Base-by-base conservation (phyloP, 2,888 invertebrate genomes). In the Muschampia plurimacula region DNA sequence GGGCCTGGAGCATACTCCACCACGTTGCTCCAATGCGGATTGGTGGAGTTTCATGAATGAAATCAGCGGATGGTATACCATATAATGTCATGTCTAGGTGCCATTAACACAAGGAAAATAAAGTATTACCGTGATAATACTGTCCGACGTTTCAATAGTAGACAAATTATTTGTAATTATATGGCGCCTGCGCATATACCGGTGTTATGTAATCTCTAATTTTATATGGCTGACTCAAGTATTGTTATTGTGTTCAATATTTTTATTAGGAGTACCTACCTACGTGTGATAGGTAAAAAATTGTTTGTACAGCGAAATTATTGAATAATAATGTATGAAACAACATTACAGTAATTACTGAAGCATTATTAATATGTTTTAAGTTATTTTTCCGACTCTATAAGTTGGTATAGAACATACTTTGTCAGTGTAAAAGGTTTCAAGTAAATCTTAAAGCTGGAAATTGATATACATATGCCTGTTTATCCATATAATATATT, bases 141-240 rank as follows among this genome's bases (percentile, higher is more conserved):
- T 1, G 32, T n/a, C 55, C 2, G 55, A 67, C 57, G 41, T 39
- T 28, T 41, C 13, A 59, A 44, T 67, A 22, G 44, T 59, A 67
- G 57, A 44, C 32, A 63, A 41, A 69, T 69, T 63, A 63, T 63
- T 49, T 13, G 13, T 52, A 52, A 69, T 63, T 52, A 69, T 55
- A 9, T 69, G 69, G 69, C 69, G 69, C 69, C 69, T 62, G 63
- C 52, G 55, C 59, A 59, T 59, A 39, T 59, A 59, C 59, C 46
- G 52, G 41, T 55, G 63, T 41, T 69, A 63, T 52, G 63, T 69
- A 63, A 39, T 52, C 28, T 41, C 8, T 59, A 67, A 59, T 44
- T 69, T 46, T n/a, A 52, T 52, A 55, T 63, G 10, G 22, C 39
- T 69, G 63, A 63, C 22, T 63, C 69, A 39, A 22, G 12, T 52